Base-by-base conservation (phyloP, 2,113 vertebrate species). In the Gallinago media region DNA sequence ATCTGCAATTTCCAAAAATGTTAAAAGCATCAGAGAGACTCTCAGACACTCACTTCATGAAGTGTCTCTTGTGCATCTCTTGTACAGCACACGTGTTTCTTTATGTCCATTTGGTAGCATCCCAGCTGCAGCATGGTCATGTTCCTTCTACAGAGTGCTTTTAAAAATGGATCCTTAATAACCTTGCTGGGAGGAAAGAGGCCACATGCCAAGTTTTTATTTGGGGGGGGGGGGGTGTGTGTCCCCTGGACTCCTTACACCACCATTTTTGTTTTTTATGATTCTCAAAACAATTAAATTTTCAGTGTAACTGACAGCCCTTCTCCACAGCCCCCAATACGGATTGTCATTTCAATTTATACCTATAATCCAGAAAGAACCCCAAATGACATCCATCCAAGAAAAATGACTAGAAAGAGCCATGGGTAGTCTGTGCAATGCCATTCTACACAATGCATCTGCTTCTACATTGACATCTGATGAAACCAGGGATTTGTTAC, bases 301-400 rank as follows among this genome's bases (percentile, higher is more conserved):
- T 61, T 89, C 40, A 42, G 50, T 49, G 34, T 40, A 70, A 75
- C 65, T 85, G 27, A 52, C 14, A 66, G 52, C 59, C 55, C 55
- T 80, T 71, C 55, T 87, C 21, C 46, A 63, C 14, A 70, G 25
- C 34, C 67, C 6, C 6, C 7, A 4, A 81, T 36, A 42, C 32
- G 26, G 54, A 94, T 85, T 83, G 75, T 86, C 83, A 83, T 85
- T n/a, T 92, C 88, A 76, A 46, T 79, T 70, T 89, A 82, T 86
- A 88, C 81, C 47, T 88, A 19, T 38, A 70, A 85, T 58, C 11
- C 25, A 77, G 82, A 55, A 85, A 74, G 31, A 9, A 55, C 19
- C 5, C 6, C 42, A 88, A 79, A 61, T 80, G 1, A 34, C 29
- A 78, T 47, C 71, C 7, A 56, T n/a, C 23, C 7, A n/a, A 27